Percentiles rank a stretch among this genome's conserved stretches.
Evolutionary conservation across 2,797 vertebrate genomes (phyloP).

Genomic region (Chiloscyllium punctatum): DNA sequence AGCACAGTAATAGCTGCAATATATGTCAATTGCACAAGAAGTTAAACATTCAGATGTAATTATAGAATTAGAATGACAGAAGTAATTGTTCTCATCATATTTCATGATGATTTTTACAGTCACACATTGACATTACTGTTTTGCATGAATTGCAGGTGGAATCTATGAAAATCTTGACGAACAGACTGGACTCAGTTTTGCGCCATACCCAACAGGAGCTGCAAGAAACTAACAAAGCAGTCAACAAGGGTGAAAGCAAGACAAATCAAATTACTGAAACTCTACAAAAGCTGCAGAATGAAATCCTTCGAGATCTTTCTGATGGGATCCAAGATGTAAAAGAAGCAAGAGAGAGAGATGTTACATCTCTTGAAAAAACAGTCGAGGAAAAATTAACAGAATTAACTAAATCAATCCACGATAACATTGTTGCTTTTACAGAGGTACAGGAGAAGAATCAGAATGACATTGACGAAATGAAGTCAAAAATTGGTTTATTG

Average conservation of each 20-base stretch:
- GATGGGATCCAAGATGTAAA: constrained; percentile 81
- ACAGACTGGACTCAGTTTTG: constrained; percentile 70
- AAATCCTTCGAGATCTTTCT: constrained; percentile 79
- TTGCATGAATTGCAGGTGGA: constrained; percentile 61
- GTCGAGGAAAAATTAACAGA: constrained; percentile 84
- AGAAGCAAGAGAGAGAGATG: constrained; percentile 77
- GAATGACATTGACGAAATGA: constrained; percentile 73
- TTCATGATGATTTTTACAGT: background rate
- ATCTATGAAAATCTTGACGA: constrained; percentile 64
- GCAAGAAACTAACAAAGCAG: constrained; percentile 62
- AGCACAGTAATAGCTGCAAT: background rate
- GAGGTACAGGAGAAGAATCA: constrained; percentile 75
- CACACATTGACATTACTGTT: background rate
- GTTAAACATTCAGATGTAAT: background rate
- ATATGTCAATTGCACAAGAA: background rate
- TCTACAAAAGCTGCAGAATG: constrained; percentile 86
- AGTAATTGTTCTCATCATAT: background rate
- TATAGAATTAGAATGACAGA: background rate
- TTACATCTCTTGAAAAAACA: constrained; percentile 79
- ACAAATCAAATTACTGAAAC: constrained; percentile 76
- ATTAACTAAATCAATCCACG: constrained; percentile 77
- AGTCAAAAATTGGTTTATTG: constrained; percentile 65
- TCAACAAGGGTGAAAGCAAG: constrained; percentile 76
- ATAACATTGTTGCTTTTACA: constrained; percentile 77
- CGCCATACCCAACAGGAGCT: constrained; percentile 71